Conservation (phyloP, 2,888 invertebrate species). For the Ectemnius lituratus region DNA sequence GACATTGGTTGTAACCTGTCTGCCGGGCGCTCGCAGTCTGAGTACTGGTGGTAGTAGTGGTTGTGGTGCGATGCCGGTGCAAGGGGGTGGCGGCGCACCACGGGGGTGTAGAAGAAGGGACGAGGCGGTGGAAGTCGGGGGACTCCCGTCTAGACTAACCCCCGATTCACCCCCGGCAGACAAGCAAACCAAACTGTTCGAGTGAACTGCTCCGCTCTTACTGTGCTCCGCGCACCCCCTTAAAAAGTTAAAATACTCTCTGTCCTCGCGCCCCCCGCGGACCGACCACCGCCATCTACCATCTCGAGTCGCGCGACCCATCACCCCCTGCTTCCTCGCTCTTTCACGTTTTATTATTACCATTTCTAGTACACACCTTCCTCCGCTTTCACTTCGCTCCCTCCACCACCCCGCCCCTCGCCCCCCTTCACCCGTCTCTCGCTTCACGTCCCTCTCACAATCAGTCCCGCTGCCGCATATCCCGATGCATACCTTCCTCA, state of each 20-base stretch:
- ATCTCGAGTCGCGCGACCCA: conserved; percentile 43
- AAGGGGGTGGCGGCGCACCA: conserved; percentile 50
- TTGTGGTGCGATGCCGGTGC: conserved; percentile 47
- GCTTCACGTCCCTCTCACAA: conserved; percentile 18
- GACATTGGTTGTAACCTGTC: conserved; percentile 75
- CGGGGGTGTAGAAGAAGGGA: conserved; percentile 45
- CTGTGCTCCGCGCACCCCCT: conserved; percentile 59
- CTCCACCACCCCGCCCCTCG: conserved; percentile 13
- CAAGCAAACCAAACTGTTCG: conserved; percentile 76
- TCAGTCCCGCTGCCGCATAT: conserved; percentile 5
- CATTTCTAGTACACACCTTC: conserved; percentile 70
- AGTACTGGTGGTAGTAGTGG: conserved; percentile 58
- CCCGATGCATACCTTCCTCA: conserved; percentile 48
- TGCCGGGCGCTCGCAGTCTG: conserved; percentile 66
- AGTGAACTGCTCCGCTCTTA: conserved; percentile 70
- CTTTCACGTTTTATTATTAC: conserved; percentile 73
- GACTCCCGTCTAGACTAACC: conserved; percentile 75
- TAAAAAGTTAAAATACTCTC: conserved; percentile 75
- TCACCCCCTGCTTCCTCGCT: conserved; percentile 49
- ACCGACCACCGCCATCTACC: conserved; percentile 43
- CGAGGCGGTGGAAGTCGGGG: conserved; percentile 64
- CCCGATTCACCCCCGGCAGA: conserved; percentile 69
- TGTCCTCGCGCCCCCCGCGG: conserved; percentile 62
- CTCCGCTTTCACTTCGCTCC: conserved; percentile 32
- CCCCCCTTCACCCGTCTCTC: conserved; percentile 17